Base-by-base conservation (phyloP, 2,797 vertebrate genomes). In the Synaphobranchus kaupii region DNA sequence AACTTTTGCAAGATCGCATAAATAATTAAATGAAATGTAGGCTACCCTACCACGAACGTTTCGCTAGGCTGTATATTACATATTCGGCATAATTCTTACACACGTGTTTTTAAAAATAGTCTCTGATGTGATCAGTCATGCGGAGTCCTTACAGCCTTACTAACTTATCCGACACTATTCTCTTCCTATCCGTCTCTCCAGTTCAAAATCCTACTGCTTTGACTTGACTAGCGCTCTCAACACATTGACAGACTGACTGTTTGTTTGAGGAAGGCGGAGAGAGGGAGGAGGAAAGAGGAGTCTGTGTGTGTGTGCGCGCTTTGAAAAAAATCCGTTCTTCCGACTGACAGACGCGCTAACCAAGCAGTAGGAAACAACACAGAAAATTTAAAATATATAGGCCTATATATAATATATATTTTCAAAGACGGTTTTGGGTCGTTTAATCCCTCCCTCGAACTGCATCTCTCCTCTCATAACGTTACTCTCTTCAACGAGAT, bases 181-280 rank as follows among this genome's bases (percentile, higher is more conserved):
- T 92, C 90, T 90, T 81, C 88, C 90, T 90, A 83, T 86, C 63
- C 80, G 80, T 60, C 83, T 91, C 88, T 85, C 88, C 87, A 86
- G 91, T 88, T 91, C 91, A 90, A 44, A 92, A 93, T 90, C 94
- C 94, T 93, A 88, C 93, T 91, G 94, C 71, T 94, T 91, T 92
- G 94, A 95, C 93, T 94, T 90, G 93, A 89, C 90, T 92, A 92
- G 93, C 89, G 94, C 93, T 94, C 92, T 89, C 92, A 90, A 93
- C 94, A 66, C 94, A 94, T 89, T 95, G 95, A 95, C 94, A 94
- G 93, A 95, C 90, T 91, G 93, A 94, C 93, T 93, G 91, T 90
- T 94, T 89, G 94, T 94, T 91, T 92, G 93, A 93, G 92, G 91
- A 86, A 20, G 85, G 48, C 82, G 52, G 84, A 22, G 80, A 84